Evolutionary conservation across 1,140 invertebrate genomes (phyloP).

Genomic region (Drosophila orosa): DNA sequence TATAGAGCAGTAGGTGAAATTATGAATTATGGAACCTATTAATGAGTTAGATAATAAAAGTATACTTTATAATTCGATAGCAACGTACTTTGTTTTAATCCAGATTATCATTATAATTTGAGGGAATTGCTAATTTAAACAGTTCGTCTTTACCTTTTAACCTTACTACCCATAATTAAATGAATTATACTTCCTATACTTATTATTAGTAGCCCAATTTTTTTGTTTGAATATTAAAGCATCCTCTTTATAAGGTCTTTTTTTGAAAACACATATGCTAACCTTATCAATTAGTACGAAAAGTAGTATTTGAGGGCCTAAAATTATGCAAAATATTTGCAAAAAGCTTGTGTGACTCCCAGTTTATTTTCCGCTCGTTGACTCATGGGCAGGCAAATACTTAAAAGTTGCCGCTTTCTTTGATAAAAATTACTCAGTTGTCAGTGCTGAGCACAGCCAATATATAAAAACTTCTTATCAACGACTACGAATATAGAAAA

Average conservation of each 20-base stretch:
- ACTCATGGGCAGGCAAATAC: slow-evolving; percentile 32
- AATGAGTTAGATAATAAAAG: not conserved
- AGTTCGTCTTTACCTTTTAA: too few species aligned
- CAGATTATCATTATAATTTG: too few species aligned
- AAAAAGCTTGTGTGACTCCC: slow-evolving; percentile 5
- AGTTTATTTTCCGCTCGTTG: slow-evolving; percentile 22
- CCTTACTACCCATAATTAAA: too few species aligned
- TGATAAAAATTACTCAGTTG: slow-evolving; percentile 34
- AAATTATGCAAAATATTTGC: slow-evolving; percentile 19
- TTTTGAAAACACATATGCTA: not conserved
- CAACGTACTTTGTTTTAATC: too few species aligned
- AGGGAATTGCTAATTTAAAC: too few species aligned
- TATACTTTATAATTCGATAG: not conserved
- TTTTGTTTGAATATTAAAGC: too few species aligned
- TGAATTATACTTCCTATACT: too few species aligned
- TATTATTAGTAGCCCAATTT: too few species aligned
- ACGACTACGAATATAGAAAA: slow-evolving; percentile 12
- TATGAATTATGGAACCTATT: not conserved
- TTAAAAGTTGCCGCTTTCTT: slow-evolving; percentile 47
- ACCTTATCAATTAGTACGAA: not conserved
- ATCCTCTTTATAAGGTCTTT: not conserved
- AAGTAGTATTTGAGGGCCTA: not conserved
- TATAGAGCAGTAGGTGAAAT: not conserved
- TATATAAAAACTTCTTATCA: slow-evolving; percentile 45
- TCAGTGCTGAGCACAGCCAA: slow-evolving; percentile 8